A percentile compares a stretch with the other conserved stretches of the same genome.
Evolutionary conservation across 1,140 invertebrate genomes (phyloP).

Genomic region (Leptopilina clavipes): DNA sequence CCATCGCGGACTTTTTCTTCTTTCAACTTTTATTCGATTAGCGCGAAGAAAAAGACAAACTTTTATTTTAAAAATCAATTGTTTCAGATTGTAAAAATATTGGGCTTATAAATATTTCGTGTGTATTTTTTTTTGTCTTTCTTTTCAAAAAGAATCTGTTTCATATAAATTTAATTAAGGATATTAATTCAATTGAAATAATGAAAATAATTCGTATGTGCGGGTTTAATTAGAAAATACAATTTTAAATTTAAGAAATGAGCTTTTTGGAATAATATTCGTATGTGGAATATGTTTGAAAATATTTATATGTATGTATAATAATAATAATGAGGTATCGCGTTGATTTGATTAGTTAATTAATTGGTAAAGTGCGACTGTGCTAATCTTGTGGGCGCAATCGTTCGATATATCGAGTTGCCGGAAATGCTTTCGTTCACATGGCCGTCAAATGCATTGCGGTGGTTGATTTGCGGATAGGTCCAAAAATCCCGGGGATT

Average conservation of each 20-base stretch:
- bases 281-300: not conserved
- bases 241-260: too few relatives aligned
- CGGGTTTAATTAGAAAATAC: too few relatives aligned
- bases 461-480: conserved; percentile 31
- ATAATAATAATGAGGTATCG: not conserved
- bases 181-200: too few relatives aligned
- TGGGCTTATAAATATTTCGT: too few relatives aligned
- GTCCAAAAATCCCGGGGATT: conserved; percentile 25
- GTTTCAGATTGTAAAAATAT: not conserved
- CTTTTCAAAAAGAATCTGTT: too few relatives aligned
- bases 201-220: too few relatives aligned
- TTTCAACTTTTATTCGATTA: conserved; percentile 6
- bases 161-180: too few relatives aligned
- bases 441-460: conserved; percentile 28
- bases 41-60: not conserved
- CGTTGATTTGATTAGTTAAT: conserved; percentile 12
- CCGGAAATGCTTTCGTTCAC: conserved; percentile 31
- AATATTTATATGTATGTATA: not conserved
- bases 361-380: conserved; percentile 1
- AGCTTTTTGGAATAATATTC: too few relatives aligned
- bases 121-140: too few relatives aligned
- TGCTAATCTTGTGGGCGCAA: conserved; percentile 25
- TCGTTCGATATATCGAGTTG: conserved; percentile 26
- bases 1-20: not conserved
- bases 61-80: not conserved